Percentiles rank a stretch among this genome's conserved stretches.
phyloP scores from a whole-genome alignment of 2,797 vertebrate species.

The Hafferia zeledoni region DNA sequence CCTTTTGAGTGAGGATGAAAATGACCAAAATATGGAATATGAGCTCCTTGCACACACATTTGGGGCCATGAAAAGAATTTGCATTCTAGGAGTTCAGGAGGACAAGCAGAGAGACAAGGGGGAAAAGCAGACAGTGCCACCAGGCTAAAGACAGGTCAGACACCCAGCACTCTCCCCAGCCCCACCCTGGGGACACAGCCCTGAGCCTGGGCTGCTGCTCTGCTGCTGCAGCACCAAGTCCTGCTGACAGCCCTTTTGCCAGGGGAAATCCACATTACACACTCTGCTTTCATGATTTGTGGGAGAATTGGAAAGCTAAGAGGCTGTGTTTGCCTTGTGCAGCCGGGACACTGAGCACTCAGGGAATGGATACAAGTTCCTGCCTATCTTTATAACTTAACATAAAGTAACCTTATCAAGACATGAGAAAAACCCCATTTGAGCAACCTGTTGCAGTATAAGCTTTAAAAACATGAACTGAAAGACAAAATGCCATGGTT shows the following conservation, averaged over 20 bases:
- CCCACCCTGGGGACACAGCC: neutral
- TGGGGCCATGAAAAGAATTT: neutral
- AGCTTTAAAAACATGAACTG: conserved; percentile 27
- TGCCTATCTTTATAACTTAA: conserved; percentile 28
- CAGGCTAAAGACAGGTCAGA: neutral
- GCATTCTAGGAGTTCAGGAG: neutral
- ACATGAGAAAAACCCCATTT: neutral
- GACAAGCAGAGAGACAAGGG: neutral
- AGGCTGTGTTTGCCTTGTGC: neutral
- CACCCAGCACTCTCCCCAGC: neutral
- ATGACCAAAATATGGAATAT: neutral
- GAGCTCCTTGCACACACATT: neutral
- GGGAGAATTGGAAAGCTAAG: neutral
- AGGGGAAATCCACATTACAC: neutral
- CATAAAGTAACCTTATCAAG: neutral
- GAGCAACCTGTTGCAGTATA: conserved; percentile 13
- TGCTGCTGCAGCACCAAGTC: neutral
- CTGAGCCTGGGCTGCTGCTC: neutral
- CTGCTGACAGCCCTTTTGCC: neutral
- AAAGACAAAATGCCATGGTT: conserved; percentile 20
- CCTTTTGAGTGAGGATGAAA: neutral
- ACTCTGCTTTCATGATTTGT: neutral
- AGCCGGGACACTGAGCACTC: neutral
- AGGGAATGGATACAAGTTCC: neutral
- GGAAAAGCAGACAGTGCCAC: neutral